phyloP scores from a whole-genome alignment of 64 coral and sea anemone species.

The Hydrozoanthus tunicans region DNA sequence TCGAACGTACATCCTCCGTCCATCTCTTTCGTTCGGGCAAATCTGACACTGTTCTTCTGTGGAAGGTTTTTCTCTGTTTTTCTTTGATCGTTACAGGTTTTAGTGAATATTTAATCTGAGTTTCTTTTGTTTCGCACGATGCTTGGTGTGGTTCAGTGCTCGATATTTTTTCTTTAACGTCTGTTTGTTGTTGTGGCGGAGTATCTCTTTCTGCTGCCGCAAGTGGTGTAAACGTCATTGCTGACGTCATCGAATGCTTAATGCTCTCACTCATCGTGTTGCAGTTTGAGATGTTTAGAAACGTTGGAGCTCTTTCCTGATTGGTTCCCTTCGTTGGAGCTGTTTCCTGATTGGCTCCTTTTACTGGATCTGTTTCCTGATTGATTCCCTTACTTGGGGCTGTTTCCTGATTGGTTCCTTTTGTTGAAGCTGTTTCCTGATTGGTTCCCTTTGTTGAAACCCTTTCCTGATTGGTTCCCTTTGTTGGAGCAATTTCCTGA shows the following conservation, averaged over 20 bases:
- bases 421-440: too few relatives aligned
- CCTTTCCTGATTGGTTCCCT: too few relatives aligned
- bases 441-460: too few relatives aligned
- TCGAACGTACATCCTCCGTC: background rate
- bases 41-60: conserved; percentile 55
- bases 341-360: too few relatives aligned
- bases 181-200: background rate
- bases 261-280: background rate
- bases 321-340: background rate
- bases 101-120: background rate
- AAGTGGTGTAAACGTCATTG: too few relatives aligned
- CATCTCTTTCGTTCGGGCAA: conserved; percentile 39
- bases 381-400: too few relatives aligned
- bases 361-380: too few relatives aligned
- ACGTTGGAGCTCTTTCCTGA: background rate
- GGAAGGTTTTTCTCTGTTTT: too few relatives aligned
- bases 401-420: too few relatives aligned
- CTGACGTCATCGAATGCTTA: background rate
- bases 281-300: background rate
- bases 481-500: too few relatives aligned
- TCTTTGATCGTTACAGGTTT: background rate
- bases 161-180: background rate
- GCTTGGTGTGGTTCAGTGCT: background rate
- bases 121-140: background rate
- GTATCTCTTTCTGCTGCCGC: background rate